Conservation (phyloP, 2,113 vertebrate genomes). For the Semicossyphus pulcher region DNA sequence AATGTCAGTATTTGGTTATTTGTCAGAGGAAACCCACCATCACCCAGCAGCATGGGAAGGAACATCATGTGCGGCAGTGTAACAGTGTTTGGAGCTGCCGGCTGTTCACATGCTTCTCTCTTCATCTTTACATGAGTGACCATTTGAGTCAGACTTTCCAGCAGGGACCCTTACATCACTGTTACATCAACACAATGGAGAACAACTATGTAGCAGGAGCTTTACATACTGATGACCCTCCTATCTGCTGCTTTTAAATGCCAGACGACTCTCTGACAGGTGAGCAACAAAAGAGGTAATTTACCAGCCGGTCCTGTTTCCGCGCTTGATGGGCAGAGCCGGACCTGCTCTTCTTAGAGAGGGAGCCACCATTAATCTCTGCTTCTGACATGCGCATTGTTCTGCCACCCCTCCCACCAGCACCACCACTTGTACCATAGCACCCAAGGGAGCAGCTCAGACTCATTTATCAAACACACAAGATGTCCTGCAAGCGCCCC, state of each 20-base stretch:
- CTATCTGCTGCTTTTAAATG: slow-evolving; percentile 31
- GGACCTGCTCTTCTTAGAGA: slow-evolving; percentile 12
- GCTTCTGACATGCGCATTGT: slow-evolving; percentile 59
- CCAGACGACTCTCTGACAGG: slow-evolving; percentile 25
- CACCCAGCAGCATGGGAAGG: background rate
- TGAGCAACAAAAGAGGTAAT: slow-evolving; percentile 52
- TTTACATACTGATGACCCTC: slow-evolving; percentile 22
- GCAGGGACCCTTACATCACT: slow-evolving; percentile 1
- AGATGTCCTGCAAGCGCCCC: slow-evolving; percentile 36
- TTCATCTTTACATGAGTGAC: background rate
- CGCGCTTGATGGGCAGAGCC: slow-evolving; percentile 6
- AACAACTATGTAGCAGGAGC: slow-evolving; percentile 27
- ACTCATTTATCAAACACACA: slow-evolving; percentile 76
- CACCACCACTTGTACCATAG: slow-evolving; percentile 19
- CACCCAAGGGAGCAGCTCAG: slow-evolving; percentile 62
- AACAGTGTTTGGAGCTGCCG: background rate
- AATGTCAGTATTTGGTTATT: background rate
- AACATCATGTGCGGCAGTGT: slow-evolving; percentile 6
- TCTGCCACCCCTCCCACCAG: slow-evolving; percentile 26
- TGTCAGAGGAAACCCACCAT: background rate
- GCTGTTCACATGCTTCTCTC: slow-evolving; percentile 9
- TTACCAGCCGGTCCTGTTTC: slow-evolving; percentile 24
- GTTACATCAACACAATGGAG: slow-evolving; percentile 26
- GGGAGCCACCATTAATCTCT: slow-evolving; percentile 66
- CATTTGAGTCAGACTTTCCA: slow-evolving; percentile 21